phyloP scores from a whole-genome alignment of 1,140 invertebrate genomes.

The Sminthurides bifidus region DNA sequence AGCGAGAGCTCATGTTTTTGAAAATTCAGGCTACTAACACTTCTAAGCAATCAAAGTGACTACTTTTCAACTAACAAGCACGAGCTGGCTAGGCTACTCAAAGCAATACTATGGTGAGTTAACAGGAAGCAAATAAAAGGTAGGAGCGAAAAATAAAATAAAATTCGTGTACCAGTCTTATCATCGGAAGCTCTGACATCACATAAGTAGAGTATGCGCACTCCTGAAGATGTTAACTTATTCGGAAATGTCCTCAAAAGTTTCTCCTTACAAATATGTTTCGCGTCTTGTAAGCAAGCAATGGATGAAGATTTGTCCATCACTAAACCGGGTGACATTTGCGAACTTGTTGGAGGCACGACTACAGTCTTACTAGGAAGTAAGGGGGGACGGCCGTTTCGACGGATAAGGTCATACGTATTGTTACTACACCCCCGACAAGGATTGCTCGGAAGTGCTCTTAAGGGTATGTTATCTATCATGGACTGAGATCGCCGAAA shows the following conservation, averaged over 20 bases:
- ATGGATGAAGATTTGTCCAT: constrained; percentile 26
- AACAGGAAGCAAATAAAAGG: constrained; percentile 2
- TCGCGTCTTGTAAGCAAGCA: constrained; percentile 28
- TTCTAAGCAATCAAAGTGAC: too few relatives aligned
- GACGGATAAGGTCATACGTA: constrained; percentile 4
- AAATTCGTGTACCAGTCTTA: constrained; percentile 25
- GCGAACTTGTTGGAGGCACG: constrained; percentile 12
- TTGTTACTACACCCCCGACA: constrained; percentile 5
- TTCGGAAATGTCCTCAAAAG: constrained; percentile 24
- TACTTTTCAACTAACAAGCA: not conserved
- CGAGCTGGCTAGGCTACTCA: too few relatives aligned
- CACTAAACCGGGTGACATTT: constrained; percentile 7
- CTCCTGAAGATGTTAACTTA: constrained; percentile 27
- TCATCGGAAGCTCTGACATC: constrained; percentile 18
- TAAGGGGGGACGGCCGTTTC: constrained; percentile 18
- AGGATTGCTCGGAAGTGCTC: not conserved
- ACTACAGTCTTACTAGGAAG: constrained; percentile 28
- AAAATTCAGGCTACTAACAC: too few relatives aligned
- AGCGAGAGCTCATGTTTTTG: too few relatives aligned
- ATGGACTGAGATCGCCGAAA: constrained; percentile 28
- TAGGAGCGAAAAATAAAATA: constrained; percentile 10
- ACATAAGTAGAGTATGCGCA: constrained; percentile 29
- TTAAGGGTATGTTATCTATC: constrained; percentile 21
- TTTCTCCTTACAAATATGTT: constrained; percentile 25
- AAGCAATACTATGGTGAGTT: too few relatives aligned